These are phyloP conservation scores for Calidris pugnax DNA, from an alignment of 2,113 vertebrate genomes.

Conservation along the genomic window DNA sequence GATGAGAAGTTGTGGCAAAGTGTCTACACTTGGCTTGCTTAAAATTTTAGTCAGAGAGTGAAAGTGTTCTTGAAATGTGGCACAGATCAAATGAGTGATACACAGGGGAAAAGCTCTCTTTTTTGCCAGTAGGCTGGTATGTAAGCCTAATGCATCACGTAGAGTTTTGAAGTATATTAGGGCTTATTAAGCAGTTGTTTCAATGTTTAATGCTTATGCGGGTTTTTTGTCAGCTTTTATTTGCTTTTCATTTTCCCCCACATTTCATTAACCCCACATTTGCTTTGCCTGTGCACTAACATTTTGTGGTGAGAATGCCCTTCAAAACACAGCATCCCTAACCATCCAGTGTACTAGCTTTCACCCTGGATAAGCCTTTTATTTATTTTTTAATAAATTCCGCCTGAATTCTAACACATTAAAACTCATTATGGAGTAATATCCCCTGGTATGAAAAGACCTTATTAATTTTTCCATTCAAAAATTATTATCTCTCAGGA, in stretches of 20 bases:
- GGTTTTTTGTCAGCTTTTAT: neutral
- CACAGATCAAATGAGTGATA: neutral
- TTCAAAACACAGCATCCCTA: neutral
- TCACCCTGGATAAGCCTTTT: neutral
- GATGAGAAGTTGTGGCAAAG: neutral
- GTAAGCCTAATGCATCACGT: neutral
- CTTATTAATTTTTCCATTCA: constrained; percentile 36
- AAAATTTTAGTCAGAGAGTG: neutral
- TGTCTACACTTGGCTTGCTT: neutral
- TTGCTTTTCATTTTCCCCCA: neutral
- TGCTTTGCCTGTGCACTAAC: neutral
- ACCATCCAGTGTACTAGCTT: neutral
- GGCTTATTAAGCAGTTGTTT: neutral
- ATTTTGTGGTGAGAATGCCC: neutral
- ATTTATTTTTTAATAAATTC: neutral
- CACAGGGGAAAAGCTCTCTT: neutral
- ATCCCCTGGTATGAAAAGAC: neutral
- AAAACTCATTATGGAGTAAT: neutral
- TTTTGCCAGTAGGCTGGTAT: neutral
- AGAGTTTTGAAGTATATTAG: neutral
- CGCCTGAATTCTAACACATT: neutral
- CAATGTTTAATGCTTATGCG: neutral
- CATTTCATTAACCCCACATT: neutral
- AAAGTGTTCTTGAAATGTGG: neutral
- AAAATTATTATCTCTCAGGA: neutral